Evolutionary conservation across 2,888 invertebrate species (phyloP).

Genomic region (Hemistola chrysoprasaria): DNA sequence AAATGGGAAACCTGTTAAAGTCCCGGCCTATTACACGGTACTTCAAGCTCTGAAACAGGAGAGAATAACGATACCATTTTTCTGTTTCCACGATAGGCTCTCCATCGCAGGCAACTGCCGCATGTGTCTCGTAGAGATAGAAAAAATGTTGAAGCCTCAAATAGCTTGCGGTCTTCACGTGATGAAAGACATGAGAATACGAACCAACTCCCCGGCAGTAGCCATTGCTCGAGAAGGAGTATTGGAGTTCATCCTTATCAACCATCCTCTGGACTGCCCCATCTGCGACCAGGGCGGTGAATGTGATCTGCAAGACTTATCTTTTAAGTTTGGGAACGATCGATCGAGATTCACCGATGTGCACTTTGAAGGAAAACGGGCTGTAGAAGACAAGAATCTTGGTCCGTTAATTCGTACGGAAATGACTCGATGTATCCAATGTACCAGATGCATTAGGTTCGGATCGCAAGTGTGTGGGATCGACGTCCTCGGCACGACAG

Average conservation of each 20-base stretch:
- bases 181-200: constrained; percentile 97
- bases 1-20: constrained; percentile 94
- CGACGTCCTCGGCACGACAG: constrained; percentile 96
- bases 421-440: constrained; percentile 99
- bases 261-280: constrained; percentile 99
- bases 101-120: constrained; percentile 99
- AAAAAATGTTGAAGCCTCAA: constrained; percentile 96
- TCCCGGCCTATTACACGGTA: constrained; percentile 97
- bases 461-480: constrained; percentile 98
- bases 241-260: constrained; percentile 98
- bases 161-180: constrained; percentile 99
- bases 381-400: constrained; percentile 98
- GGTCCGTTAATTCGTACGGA: constrained; percentile 98
- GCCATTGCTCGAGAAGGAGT: constrained; percentile 87
- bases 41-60: constrained; percentile 83
- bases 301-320: constrained; percentile 97
- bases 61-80: constrained; percentile 87
- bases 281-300: constrained; percentile 99
- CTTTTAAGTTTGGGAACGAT: constrained; percentile 98
- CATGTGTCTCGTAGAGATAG: constrained; percentile 99
- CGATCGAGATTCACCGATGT: constrained; percentile 96
- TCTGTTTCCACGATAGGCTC: constrained; percentile 98
- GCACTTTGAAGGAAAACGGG: constrained; percentile 93
- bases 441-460: constrained; percentile 98
- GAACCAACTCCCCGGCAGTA: constrained; percentile 95